Conservation (phyloP, 2,888 invertebrate species). For the Tachystola acroxantha region DNA sequence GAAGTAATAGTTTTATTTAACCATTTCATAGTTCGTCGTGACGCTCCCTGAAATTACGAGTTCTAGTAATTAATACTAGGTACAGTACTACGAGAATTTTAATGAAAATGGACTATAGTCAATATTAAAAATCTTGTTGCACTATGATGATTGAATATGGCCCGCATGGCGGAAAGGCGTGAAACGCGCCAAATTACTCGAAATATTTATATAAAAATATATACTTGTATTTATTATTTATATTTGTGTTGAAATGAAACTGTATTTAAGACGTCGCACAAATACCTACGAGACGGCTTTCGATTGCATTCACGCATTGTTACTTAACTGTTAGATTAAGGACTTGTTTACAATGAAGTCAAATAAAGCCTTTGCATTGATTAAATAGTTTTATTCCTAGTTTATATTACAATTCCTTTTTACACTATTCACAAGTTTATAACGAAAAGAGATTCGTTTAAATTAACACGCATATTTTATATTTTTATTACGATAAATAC, state of each 20-base stretch:
- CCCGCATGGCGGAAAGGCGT: conserved; percentile 11
- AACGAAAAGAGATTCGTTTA: too few relatives aligned
- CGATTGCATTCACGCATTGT: conserved; percentile 65
- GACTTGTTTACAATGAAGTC: conserved; percentile 63
- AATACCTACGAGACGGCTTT: conserved; percentile 42
- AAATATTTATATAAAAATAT: conserved; percentile 27
- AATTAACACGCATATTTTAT: too few relatives aligned
- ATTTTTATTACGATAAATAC: too few relatives aligned
- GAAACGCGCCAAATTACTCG: conserved; percentile 23
- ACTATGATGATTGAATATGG: too few relatives aligned
- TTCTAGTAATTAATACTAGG: too few relatives aligned
- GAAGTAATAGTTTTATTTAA: too few relatives aligned
- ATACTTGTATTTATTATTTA: conserved; percentile 39
- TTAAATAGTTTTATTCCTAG: conserved; percentile 46
- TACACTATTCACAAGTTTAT: too few relatives aligned
- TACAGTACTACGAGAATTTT: too few relatives aligned
- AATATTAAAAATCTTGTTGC: too few relatives aligned
- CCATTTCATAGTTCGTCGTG: too few relatives aligned
- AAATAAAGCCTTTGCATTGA: conserved; percentile 75
- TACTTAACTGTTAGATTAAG: conserved; percentile 73
- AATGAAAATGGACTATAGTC: too few relatives aligned
- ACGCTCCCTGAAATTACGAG: too few relatives aligned
- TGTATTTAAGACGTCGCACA: conserved; percentile 44
- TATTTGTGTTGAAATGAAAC: conserved; percentile 22
- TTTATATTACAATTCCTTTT: not conserved